Evolutionary conservation across 1,140 invertebrate genomes (phyloP).

Genomic region (Elysia chlorotica): DNA sequence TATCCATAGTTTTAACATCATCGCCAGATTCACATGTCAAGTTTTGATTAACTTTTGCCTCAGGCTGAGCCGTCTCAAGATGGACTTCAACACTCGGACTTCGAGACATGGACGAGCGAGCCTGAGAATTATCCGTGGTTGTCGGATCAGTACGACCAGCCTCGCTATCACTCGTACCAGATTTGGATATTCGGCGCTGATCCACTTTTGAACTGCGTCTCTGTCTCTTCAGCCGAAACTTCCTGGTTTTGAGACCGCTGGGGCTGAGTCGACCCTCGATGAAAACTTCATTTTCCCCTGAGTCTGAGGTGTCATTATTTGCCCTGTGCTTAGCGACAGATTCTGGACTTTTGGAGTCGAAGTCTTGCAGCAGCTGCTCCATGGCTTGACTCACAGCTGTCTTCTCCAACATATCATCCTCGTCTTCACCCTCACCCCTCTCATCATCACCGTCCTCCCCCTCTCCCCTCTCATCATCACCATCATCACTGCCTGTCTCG

Average conservation of each 20-base stretch:
- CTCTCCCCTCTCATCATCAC: constrained; percentile 64
- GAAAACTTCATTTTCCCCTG: constrained; percentile 11
- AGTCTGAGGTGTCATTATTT: neutral
- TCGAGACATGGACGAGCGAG: constrained; percentile 6
- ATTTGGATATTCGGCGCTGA: neutral
- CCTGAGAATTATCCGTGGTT: constrained; percentile 1
- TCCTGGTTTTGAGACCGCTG: neutral
- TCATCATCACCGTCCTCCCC: constrained; percentile 29
- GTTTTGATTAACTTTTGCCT: neutral
- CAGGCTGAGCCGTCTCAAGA: neutral
- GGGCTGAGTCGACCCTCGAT: constrained; percentile 9
- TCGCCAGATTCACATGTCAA: too few species aligned
- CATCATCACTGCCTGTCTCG: too few species aligned
- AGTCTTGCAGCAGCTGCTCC: constrained; percentile 49
- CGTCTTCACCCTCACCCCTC: constrained; percentile 31
- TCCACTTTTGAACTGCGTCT: neutral
- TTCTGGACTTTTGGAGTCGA: constrained; percentile 51
- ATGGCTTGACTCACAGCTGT: constrained; percentile 47
- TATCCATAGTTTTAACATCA: neutral
- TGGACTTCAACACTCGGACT: neutral
- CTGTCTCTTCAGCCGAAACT: neutral
- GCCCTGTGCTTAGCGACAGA: neutral
- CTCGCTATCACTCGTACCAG: constrained; percentile 9
- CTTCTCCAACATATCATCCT: constrained; percentile 51
- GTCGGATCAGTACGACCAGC: constrained; percentile 12